Evolutionary conservation across 2,113 vertebrate species (phyloP).

Genomic region (Paramormyrops kingsleyae): DNA sequence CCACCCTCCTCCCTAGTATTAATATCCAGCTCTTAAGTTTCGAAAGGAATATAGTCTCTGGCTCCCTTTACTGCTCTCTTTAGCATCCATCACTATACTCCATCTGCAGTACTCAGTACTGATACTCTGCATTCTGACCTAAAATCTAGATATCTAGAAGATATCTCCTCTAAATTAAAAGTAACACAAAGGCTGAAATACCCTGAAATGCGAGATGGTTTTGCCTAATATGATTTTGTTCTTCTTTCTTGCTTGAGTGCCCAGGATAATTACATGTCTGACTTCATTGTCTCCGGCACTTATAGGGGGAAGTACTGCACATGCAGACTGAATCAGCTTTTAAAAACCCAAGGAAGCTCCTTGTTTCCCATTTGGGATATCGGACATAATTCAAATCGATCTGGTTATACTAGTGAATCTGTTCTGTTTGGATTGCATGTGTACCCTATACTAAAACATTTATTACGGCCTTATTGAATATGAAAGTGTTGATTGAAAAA

Average conservation of each 20-base stretch:
- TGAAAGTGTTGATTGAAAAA: background rate
- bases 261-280: background rate
- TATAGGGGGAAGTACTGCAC: background rate
- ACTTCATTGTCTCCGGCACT: background rate
- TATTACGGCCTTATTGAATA: background rate
- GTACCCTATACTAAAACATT: background rate
- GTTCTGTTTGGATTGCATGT: background rate
- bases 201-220: background rate
- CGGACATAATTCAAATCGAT: background rate
- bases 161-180: background rate
- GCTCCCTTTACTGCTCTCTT: background rate
- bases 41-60: background rate
- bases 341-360: background rate
- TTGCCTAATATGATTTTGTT: background rate
- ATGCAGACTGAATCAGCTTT: background rate
- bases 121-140: background rate
- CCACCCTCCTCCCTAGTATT: background rate
- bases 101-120: background rate
- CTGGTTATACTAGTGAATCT: background rate
- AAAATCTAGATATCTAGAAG: background rate
- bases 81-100: background rate
- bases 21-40: background rate
- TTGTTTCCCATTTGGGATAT: background rate
- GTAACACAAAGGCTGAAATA: background rate
- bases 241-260: background rate